phyloP scores from a whole-genome alignment of 1,140 invertebrate species.

The Laodelphax striatellus region DNA sequence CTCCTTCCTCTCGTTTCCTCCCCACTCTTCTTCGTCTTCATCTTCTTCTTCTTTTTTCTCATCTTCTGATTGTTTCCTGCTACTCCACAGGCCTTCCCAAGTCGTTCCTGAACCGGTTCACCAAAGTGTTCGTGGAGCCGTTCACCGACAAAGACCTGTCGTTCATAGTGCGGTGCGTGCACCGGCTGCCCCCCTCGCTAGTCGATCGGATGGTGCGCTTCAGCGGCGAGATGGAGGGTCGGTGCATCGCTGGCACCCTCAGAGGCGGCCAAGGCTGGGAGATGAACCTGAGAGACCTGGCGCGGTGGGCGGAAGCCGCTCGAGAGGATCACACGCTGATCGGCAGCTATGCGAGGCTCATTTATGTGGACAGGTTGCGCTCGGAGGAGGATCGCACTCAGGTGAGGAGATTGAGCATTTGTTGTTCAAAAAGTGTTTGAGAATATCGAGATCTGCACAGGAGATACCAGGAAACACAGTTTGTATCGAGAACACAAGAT shows the following conservation, averaged over 20 bases:
- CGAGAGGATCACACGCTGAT: constrained; percentile 33
- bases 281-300: constrained; percentile 91
- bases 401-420: constrained; percentile 33
- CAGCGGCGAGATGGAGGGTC: constrained; percentile 38
- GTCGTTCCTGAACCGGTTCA: constrained; percentile 97
- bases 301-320: constrained; percentile 76
- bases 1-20: too few species aligned
- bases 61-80: too few species aligned
- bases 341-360: constrained; percentile 52
- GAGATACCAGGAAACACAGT: too few species aligned
- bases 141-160: constrained; percentile 65
- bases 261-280: constrained; percentile 50
- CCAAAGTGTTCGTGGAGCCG: constrained; percentile 84
- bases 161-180: constrained; percentile 38
- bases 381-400: constrained; percentile 53
- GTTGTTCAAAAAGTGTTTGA: too few species aligned
- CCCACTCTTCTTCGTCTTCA: too few species aligned
- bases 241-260: constrained; percentile 30
- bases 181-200: constrained; percentile 37
- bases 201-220: constrained; percentile 69
- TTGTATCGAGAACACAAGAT: too few species aligned
- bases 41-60: too few species aligned
- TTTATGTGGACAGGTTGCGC: constrained; percentile 75
- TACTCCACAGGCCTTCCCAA: constrained; percentile 51
- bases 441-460: too few species aligned